Percentiles rank a stretch among this genome's conserved stretches.
phyloP scores from a whole-genome alignment of 2,797 vertebrate genomes.

The Acrossocheilus wenchowensis region DNA sequence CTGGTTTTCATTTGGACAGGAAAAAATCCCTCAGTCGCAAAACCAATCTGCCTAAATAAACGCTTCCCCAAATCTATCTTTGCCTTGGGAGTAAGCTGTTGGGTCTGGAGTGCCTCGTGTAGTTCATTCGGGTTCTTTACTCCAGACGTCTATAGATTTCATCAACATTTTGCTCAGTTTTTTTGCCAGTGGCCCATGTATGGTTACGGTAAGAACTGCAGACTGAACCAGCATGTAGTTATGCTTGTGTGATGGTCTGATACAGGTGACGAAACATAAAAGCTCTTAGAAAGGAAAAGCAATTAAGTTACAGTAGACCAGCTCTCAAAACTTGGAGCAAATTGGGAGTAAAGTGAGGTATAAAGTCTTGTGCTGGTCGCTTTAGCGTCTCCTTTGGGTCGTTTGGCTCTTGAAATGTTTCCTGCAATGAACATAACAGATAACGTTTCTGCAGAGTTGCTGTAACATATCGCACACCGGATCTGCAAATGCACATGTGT shows the following conservation, averaged over 20 bases:
- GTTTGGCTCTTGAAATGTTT: constrained; percentile 7
- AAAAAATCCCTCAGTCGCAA: constrained; percentile 61
- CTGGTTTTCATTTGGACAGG: constrained; percentile 75
- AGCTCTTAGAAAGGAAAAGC: constrained; percentile 11
- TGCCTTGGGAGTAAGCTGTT: constrained; percentile 41
- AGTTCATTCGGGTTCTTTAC: constrained; percentile 23
- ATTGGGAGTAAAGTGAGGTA: not conserved
- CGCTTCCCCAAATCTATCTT: constrained; percentile 66
- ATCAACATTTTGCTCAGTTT: constrained; percentile 56
- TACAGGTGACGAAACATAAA: constrained; percentile 32
- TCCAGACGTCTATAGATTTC: constrained; percentile 29
- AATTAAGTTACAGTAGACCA: constrained; percentile 3
- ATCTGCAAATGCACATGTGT: constrained; percentile 15
- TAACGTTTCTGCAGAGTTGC: constrained; percentile 16
- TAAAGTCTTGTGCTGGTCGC: not conserved
- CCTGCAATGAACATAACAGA: constrained; percentile 24
- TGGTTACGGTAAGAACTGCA: not conserved
- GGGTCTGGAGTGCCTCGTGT: constrained; percentile 32
- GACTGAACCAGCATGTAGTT: constrained; percentile 2
- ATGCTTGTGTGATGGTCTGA: constrained; percentile 40
- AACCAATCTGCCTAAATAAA: constrained; percentile 74
- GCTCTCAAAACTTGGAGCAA: not conserved
- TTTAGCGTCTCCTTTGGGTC: constrained; percentile 22
- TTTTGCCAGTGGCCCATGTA: constrained; percentile 23
- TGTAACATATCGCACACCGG: constrained; percentile 1